These are phyloP conservation scores for Cyprinodon tularosa DNA, from an alignment of 2,113 vertebrate genomes.

Conservation along the genomic window DNA sequence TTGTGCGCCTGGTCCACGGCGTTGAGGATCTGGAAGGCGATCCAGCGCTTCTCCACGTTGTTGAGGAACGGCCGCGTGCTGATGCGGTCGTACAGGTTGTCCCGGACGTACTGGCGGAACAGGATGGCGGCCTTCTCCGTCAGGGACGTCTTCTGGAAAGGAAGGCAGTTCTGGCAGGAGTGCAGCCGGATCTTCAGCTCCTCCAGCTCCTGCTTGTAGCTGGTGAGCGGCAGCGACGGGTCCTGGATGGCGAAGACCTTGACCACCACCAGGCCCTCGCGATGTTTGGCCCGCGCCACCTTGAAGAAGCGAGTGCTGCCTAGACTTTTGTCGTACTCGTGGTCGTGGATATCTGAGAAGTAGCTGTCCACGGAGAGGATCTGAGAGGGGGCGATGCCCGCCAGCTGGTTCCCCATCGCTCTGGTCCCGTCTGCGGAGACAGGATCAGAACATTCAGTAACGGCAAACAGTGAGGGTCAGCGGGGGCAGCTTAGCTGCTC, in stretches of 20 bases:
- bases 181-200: slow-evolving; percentile 93
- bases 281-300: slow-evolving; percentile 94
- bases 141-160: slow-evolving; percentile 93
- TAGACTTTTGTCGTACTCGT: slow-evolving; percentile 95
- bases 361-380: slow-evolving; percentile 99
- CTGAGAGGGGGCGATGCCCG: slow-evolving; percentile 97
- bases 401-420: slow-evolving; percentile 95
- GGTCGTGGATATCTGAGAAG: slow-evolving; percentile 97
- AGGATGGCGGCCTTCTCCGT: slow-evolving; percentile 93
- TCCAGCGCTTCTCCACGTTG: slow-evolving; percentile 96
- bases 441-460: background rate
- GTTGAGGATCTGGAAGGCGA: slow-evolving; percentile 95
- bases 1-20: slow-evolving; percentile 95
- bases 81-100: slow-evolving; percentile 96
- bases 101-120: slow-evolving; percentile 94
- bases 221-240: slow-evolving; percentile 91
- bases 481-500: no score
- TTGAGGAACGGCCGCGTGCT: slow-evolving; percentile 96
- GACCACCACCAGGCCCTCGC: slow-evolving; percentile 94
- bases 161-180: slow-evolving; percentile 94
- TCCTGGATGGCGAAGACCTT: slow-evolving; percentile 99
- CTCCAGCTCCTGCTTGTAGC: slow-evolving; percentile 97
- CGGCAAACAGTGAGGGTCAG: no score
- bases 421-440: background rate
- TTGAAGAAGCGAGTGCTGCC: slow-evolving; percentile 98